Evolutionary conservation across 1,140 invertebrate species (phyloP).

Genomic region (Lordiphosa clarofinis): DNA sequence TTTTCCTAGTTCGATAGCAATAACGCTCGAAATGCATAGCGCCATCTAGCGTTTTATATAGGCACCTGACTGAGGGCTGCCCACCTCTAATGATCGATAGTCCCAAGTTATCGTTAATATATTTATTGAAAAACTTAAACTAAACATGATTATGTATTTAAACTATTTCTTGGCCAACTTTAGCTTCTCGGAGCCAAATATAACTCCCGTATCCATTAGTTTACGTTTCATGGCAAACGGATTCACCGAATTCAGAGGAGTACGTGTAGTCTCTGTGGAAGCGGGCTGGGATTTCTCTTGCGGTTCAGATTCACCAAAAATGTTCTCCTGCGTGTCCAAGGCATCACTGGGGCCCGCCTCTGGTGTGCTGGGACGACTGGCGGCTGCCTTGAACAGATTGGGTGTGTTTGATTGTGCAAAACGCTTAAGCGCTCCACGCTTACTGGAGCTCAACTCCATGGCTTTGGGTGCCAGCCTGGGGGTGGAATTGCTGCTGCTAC

Average conservation of each 20-base stretch:
- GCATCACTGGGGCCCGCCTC: conserved; percentile 24
- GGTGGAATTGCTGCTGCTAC: conserved; percentile 9
- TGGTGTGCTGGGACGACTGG: conserved; percentile 44
- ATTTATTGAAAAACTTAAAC: conserved; percentile 6
- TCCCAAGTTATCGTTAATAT: no score
- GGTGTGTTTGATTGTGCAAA: conserved; percentile 47
- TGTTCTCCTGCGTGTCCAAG: conserved; percentile 62
- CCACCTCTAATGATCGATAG: no score
- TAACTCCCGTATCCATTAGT: conserved; percentile 58
- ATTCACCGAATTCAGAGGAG: conserved; percentile 62
- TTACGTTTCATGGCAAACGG: conserved; percentile 75
- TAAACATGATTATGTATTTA: not conserved
- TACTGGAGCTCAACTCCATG: conserved; percentile 60
- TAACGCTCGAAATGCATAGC: no score
- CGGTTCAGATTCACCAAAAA: conserved; percentile 54
- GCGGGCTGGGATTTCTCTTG: conserved; percentile 28
- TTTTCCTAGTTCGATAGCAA: no score
- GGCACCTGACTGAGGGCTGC: no score
- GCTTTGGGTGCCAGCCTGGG: conserved; percentile 62
- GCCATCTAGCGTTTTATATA: no score
- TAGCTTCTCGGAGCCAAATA: conserved; percentile 68
- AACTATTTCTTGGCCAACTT: conserved; percentile 64
- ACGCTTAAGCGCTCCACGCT: conserved; percentile 54
- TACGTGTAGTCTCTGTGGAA: conserved; percentile 31
- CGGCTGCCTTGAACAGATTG: conserved; percentile 57